phyloP scores from a whole-genome alignment of 2,888 invertebrate species.

The Meliscaeva auricollis region DNA sequence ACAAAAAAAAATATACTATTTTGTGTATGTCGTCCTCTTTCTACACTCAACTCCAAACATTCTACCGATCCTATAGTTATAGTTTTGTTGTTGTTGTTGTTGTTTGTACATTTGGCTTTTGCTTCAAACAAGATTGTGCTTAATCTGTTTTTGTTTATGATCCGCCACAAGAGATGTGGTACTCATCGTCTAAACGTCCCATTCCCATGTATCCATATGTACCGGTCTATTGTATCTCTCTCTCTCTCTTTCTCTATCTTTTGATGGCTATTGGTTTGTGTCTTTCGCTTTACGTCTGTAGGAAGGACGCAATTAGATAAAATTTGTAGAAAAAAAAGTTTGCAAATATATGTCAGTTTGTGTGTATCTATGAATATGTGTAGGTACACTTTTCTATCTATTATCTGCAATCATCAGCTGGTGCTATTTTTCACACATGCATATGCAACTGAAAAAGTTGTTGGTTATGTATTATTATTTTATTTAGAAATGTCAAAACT shows the following conservation, averaged over 20 bases:
- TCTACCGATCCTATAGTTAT: constrained; percentile 40
- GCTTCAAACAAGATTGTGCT: constrained; percentile 69
- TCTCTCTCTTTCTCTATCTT: background rate
- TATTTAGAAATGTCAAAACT: constrained; percentile 18
- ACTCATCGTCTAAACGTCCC: constrained; percentile 31
- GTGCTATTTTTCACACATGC: constrained; percentile 9
- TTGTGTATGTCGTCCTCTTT: constrained; percentile 37
- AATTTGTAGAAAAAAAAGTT: constrained; percentile 45
- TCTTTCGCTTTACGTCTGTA: constrained; percentile 21
- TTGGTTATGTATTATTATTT: constrained; percentile 13
- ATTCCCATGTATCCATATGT: background rate
- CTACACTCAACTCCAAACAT: constrained; percentile 24
- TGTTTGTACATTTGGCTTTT: constrained; percentile 54
- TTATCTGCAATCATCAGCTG: constrained; percentile 56
- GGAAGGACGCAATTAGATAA: constrained; percentile 65
- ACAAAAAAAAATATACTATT: constrained; percentile 14
- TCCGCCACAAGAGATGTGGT: constrained; percentile 67
- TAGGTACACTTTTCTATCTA: background rate
- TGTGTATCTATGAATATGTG: background rate
- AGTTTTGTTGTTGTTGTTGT: constrained; percentile 14
- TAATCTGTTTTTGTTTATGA: constrained; percentile 75
- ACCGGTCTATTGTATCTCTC: too few relatives aligned
- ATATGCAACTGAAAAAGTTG: constrained; percentile 25
- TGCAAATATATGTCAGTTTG: constrained; percentile 54
- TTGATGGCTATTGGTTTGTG: background rate